Conservation (phyloP, 92 coral and sea anemone genomes). For the Paragorgia papillata region DNA sequence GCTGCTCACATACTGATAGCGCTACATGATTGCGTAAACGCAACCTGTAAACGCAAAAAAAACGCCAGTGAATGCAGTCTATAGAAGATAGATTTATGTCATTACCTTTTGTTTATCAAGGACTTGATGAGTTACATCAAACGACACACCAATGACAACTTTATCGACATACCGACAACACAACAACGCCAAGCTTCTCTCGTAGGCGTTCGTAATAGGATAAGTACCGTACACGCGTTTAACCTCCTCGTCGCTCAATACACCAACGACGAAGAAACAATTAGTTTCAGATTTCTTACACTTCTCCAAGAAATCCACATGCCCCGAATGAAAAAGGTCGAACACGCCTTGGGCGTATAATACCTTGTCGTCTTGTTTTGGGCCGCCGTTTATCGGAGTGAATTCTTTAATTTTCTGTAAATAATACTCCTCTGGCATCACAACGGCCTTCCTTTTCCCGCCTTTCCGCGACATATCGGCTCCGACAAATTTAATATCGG, state of each 20-base stretch:
- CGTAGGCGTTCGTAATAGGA: slow-evolving; percentile 94
- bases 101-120: slow-evolving; percentile 85
- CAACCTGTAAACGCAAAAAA: slow-evolving; percentile 83
- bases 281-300: slow-evolving; percentile 80
- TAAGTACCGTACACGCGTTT: slow-evolving; percentile 94
- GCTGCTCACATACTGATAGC: no score
- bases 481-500: slow-evolving; percentile 80
- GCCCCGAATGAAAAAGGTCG: slow-evolving; percentile 93
- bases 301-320: slow-evolving; percentile 84
- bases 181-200: slow-evolving; percentile 85
- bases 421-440: slow-evolving; percentile 77
- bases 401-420: slow-evolving; percentile 81
- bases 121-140: slow-evolving; percentile 75
- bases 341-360: slow-evolving; percentile 93
- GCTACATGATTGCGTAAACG: no score
- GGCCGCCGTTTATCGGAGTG: slow-evolving; percentile 81
- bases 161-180: slow-evolving; percentile 95
- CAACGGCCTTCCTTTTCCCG: slow-evolving; percentile 64
- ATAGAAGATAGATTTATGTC: no score
- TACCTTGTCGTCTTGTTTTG: slow-evolving; percentile 75
- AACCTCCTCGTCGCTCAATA: slow-evolving; percentile 91
- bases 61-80: no score
- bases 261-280: slow-evolving; percentile 75
- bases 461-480: slow-evolving; percentile 54
- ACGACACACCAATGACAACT: slow-evolving; percentile 93